Base-by-base conservation (phyloP, 2,888 invertebrate species). In the Cataglyphis altisquamis region DNA sequence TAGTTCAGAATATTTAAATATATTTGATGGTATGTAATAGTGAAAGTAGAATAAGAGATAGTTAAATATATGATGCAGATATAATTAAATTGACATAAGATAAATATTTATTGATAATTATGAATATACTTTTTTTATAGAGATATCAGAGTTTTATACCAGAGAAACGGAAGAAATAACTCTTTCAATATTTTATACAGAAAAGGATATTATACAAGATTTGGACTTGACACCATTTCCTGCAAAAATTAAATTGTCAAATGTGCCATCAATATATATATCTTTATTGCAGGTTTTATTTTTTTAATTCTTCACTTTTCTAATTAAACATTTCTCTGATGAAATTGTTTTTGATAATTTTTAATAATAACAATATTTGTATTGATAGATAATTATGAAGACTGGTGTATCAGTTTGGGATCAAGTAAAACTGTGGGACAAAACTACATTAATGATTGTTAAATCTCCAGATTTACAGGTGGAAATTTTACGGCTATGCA, bases 371-470 rank as follows among this genome's bases (percentile, higher is more conserved):
- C 29, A 39, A 29, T 64, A 62, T 86, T 75, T 77, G 8, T 67
- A 39, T 72, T 32, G 3, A 41, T 48, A 91, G 89, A 89, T 92
- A 73, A 90, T 91, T 74, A 68, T 72, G 5, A 89, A 84, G 66
- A 91, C 93, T 48, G 92, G 92, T 29, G 89, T 93, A n/a, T 91
- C 90, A 1, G 84, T 85, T 21, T 94, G 94, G 94, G 84, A 92
- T 74, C 85, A 84, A 52, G 70, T 74, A 32, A 83, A 77, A 48
- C 87, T 94, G 0, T 92, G 91, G 90, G 48, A 84, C 12, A 90
- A 86, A 64, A 60, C 92, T 39, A 80, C 92, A 29, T 87, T 87
- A 82, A 89, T 92, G 55, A 78, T 94, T 15, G 70, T 88, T 15
- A 84, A 88, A 64, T 92, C 91, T 45, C 92, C 93, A 18, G 87